A percentile compares a stretch with the other conserved stretches of the same genome.
Conservation (phyloP, 2,888 invertebrate genomes). For the Gisinianus flammeolus region DNA sequence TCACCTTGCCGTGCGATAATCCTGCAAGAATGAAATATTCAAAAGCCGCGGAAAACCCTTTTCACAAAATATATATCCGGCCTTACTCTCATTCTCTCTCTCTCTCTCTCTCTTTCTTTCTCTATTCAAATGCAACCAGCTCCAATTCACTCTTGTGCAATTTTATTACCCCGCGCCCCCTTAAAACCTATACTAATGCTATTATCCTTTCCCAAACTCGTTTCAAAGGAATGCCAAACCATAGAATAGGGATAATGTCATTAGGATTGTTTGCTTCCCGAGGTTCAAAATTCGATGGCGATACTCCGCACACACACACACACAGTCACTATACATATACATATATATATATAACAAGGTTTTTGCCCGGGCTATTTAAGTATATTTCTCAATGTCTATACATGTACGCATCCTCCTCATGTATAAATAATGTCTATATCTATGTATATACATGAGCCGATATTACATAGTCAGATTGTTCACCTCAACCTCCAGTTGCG, state of each 20-base stretch:
- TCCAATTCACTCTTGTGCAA: conserved; percentile 46
- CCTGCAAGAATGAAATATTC: conserved; percentile 42
- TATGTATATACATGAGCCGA: neutral
- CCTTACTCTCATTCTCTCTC: conserved; percentile 16
- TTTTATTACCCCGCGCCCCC: conserved; percentile 42
- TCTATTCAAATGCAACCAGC: conserved; percentile 42
- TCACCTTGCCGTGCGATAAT: conserved; percentile 45
- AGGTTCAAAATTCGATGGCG: conserved; percentile 27
- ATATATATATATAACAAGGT: neutral
- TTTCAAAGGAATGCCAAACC: conserved; percentile 31
- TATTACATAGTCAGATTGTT: conserved; percentile 7
- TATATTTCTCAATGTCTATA: conserved; percentile 2
- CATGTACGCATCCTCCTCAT: neutral
- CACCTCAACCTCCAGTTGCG: conserved; percentile 13
- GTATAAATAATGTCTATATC: conserved; percentile 16
- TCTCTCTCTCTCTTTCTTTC: neutral
- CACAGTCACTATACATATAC: neutral
- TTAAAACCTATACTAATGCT: conserved; percentile 44
- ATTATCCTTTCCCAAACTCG: conserved; percentile 45
- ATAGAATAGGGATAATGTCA: conserved; percentile 54
- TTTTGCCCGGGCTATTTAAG: neutral
- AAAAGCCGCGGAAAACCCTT: conserved; percentile 43
- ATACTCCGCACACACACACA: neutral
- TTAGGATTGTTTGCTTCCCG: conserved; percentile 53
- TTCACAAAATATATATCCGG: conserved; percentile 41